A percentile compares a stretch with the other conserved stretches of the same genome.
Evolutionary conservation across 1,140 invertebrate species (phyloP).

Genomic region (Procambarus virginalis): DNA sequence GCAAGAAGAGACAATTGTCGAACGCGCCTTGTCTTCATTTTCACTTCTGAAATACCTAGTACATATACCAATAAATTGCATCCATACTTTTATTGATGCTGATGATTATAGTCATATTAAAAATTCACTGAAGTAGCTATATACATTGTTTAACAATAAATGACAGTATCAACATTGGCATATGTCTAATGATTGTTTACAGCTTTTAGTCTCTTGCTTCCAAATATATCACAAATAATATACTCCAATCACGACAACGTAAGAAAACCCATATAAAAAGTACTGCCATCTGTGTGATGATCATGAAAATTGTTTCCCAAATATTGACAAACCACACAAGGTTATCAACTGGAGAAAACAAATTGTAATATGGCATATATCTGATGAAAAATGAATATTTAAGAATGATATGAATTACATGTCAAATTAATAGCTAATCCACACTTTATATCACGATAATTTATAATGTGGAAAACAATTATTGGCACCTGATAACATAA

Average conservation of each 20-base stretch:
- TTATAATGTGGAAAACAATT: constrained; percentile 21
- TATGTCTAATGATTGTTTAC: constrained; percentile 57
- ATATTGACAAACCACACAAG: constrained; percentile 15
- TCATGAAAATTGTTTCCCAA: constrained; percentile 21
- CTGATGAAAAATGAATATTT: constrained; percentile 29
- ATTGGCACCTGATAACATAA: constrained; percentile 39
- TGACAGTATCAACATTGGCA: constrained; percentile 45
- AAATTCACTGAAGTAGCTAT: constrained; percentile 59
- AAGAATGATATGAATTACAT: constrained; percentile 35
- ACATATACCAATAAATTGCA: constrained; percentile 59
- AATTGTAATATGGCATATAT: constrained; percentile 20
- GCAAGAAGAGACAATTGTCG: constrained; percentile 23
- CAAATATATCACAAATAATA: constrained; percentile 29
- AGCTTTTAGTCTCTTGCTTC: constrained; percentile 21
- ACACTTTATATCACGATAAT: constrained; percentile 37
- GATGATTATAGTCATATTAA: constrained; percentile 45
- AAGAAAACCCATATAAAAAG: constrained; percentile 31
- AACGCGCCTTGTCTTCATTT: constrained; percentile 54
- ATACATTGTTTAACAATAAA: constrained; percentile 60
- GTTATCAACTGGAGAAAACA: constrained; percentile 11
- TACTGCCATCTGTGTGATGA: constrained; percentile 8
- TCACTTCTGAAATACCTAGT: constrained; percentile 26
- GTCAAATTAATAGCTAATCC: constrained; percentile 29
- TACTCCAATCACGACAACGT: constrained; percentile 40
- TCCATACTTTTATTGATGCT: constrained; percentile 56